These are phyloP conservation scores for Odontothrips loti DNA, from an alignment of 2,888 invertebrate species.

Conservation along the genomic window DNA sequence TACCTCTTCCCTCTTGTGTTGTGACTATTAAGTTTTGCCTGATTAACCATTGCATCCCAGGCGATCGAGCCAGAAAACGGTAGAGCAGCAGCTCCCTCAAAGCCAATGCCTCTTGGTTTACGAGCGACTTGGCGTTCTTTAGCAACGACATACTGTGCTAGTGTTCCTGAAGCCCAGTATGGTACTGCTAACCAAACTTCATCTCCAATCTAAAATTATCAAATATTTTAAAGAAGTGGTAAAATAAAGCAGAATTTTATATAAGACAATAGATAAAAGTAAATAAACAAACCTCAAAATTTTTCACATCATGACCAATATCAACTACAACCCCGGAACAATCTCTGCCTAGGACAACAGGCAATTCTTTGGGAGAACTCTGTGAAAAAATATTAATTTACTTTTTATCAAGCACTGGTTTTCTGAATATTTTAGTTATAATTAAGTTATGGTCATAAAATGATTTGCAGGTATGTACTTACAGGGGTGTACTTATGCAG, in stretches of 20 bases:
- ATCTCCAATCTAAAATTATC: conserved; percentile 43
- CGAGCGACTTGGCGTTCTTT: conserved; percentile 51
- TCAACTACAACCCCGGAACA: conserved; percentile 59
- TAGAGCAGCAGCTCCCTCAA: conserved; percentile 58
- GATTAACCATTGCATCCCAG: conserved; percentile 51
- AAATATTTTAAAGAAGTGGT: neutral
- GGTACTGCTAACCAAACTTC: conserved; percentile 58
- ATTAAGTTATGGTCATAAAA: conserved; percentile 5
- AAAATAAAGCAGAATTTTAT: neutral
- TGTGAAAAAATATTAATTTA: conserved; percentile 32
- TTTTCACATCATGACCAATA: conserved; percentile 55
- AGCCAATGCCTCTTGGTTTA: conserved; percentile 55
- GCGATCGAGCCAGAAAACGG: conserved; percentile 58
- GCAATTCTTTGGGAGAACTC: conserved; percentile 48
- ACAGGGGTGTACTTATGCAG: conserved; percentile 41
- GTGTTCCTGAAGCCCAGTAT: conserved; percentile 56
- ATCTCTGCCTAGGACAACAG: conserved; percentile 58
- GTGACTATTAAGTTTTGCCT: conserved; percentile 49
- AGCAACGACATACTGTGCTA: conserved; percentile 55
- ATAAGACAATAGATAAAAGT: neutral
- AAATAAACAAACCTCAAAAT: conserved; percentile 53
- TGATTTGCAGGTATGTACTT: conserved; percentile 28
- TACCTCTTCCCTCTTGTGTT: conserved; percentile 54
- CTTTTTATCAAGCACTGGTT: neutral
- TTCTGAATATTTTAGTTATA: neutral